Evolutionary conservation across 2,797 vertebrate genomes (phyloP).

Genomic region (Sebastes baramenuke): DNA sequence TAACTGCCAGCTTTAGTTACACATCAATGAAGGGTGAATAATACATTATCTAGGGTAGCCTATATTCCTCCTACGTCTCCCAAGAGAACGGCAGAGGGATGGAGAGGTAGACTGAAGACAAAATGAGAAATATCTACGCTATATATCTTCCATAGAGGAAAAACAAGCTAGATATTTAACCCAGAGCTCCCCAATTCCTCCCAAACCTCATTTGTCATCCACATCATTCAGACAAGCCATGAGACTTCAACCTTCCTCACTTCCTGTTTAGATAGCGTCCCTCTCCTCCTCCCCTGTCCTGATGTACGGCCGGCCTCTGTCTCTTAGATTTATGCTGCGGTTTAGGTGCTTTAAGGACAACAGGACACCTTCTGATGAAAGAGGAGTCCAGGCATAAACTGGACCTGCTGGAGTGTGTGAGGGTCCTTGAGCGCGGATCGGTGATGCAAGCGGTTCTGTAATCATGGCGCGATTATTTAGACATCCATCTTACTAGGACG

Average conservation of each 20-base stretch:
- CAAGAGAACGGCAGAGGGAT: constrained; percentile 37
- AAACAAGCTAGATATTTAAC: constrained; percentile 1
- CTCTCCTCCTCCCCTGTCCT: background rate
- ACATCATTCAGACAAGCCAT: constrained; percentile 19
- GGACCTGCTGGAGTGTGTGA: constrained; percentile 22
- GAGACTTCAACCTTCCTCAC: constrained; percentile 18
- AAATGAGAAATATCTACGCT: constrained; percentile 22
- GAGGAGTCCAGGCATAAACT: constrained; percentile 26
- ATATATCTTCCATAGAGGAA: background rate
- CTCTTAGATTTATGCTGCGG: constrained; percentile 19
- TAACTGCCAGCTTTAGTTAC: constrained; percentile 81
- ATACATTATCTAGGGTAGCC: constrained; percentile 77
- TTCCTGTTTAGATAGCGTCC: constrained; percentile 29
- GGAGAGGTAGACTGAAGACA: constrained; percentile 28
- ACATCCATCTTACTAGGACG: constrained; percentile 35
- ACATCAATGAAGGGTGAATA: constrained; percentile 84
- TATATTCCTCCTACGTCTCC: constrained; percentile 50
- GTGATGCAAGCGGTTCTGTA: constrained; percentile 43
- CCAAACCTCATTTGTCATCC: constrained; percentile 13
- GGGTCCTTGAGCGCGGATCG: constrained; percentile 44
- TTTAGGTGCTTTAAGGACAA: constrained; percentile 37
- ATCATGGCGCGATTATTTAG: constrained; percentile 51
- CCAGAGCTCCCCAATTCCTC: background rate
- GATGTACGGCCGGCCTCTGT: background rate
- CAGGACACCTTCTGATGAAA: constrained; percentile 42